phyloP scores from a whole-genome alignment of 2,113 vertebrate species.

The Malurus cyaneus region DNA sequence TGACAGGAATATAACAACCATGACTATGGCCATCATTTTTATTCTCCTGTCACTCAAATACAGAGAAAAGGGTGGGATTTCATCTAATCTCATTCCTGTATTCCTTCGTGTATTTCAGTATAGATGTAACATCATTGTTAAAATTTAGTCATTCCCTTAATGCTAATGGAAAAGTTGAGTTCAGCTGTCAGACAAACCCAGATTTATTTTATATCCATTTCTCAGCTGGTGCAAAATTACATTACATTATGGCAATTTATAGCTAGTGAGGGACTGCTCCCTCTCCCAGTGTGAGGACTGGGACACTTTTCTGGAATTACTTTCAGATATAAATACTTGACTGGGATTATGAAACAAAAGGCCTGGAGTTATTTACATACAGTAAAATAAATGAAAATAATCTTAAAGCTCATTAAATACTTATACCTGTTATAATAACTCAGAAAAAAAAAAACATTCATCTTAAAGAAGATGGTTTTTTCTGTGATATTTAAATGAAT shows the following conservation, averaged over 20 bases:
- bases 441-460: slow-evolving; percentile 13
- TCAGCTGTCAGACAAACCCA: neutral
- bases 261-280: neutral
- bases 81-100: neutral
- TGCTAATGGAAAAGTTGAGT: neutral
- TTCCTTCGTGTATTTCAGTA: neutral
- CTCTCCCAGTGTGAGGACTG: neutral
- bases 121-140: neutral
- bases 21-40: neutral
- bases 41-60: neutral
- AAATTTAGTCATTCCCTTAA: neutral
- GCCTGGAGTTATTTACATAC: slow-evolving; percentile 48
- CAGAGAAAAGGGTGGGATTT: neutral
- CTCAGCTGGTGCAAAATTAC: neutral
- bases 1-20: neutral
- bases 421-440: slow-evolving; percentile 53
- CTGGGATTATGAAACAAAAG: slow-evolving; percentile 43
- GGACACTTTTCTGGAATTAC: neutral
- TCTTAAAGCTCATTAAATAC: slow-evolving; percentile 66
- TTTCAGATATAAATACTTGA: neutral
- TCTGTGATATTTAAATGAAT: slow-evolving; percentile 78
- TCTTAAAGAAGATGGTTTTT: slow-evolving; percentile 16
- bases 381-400: slow-evolving; percentile 50
- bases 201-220: neutral
- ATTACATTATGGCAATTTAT: neutral